phyloP scores from a whole-genome alignment of 2,113 vertebrate genomes.

The Romanogobio albipinnatus region DNA sequence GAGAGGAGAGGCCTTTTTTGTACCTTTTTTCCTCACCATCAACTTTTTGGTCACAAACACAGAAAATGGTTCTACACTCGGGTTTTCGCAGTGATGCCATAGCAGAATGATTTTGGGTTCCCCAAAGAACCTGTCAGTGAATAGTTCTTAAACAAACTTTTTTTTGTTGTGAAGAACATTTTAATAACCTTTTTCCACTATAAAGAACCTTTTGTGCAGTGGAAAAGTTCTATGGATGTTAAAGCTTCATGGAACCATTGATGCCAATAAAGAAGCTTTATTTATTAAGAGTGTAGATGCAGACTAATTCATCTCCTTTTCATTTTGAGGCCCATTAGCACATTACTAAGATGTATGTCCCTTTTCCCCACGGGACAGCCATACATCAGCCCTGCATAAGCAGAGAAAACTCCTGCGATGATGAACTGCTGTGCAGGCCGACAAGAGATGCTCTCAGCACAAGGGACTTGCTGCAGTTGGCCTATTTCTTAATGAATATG shows the following conservation, averaged over 20 bases:
- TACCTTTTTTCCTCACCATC: neutral
- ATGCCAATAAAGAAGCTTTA: too few species aligned
- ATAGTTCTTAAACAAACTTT: too few species aligned
- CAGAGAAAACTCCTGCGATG: constrained; percentile 75
- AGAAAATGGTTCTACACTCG: neutral
- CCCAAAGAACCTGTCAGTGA: too few species aligned
- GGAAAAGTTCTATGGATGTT: too few species aligned
- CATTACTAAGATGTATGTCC: constrained; percentile 87
- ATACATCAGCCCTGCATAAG: constrained; percentile 82
- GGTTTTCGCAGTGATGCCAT: too few species aligned
- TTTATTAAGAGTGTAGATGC: neutral
- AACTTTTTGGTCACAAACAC: constrained; percentile 22
- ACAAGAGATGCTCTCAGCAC: constrained; percentile 24
- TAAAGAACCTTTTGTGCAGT: too few species aligned
- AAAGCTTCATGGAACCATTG: too few species aligned
- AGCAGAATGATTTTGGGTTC: too few species aligned
- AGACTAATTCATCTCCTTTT: constrained; percentile 76
- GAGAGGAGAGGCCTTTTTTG: constrained; percentile 6
- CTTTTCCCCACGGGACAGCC: constrained; percentile 77
- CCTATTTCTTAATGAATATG: constrained; percentile 41
- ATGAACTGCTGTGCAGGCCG: constrained; percentile 72
- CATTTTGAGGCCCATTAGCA: constrained; percentile 82
- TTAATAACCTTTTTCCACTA: neutral
- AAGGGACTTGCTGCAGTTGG: constrained; percentile 30
- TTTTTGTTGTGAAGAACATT: too few species aligned